Evolutionary conservation across 2,888 invertebrate genomes (phyloP).

Genomic region (Drosophila nr. medialis): DNA sequence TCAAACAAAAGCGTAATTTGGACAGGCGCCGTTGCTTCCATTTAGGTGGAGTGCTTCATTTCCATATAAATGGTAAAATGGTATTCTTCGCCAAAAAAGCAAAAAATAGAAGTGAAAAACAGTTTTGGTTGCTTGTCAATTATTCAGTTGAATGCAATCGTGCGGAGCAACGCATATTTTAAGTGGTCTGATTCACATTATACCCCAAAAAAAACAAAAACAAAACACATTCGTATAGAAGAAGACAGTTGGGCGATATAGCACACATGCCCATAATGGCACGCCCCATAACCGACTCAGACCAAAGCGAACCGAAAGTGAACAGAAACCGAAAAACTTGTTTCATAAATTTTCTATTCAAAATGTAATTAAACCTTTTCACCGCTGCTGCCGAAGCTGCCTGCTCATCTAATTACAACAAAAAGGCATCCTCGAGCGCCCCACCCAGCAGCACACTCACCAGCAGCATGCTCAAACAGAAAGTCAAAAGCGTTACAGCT

Average conservation of each 20-base stretch:
- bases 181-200: constrained; percentile 59
- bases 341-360: constrained; percentile 80
- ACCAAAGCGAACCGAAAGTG: constrained; percentile 34
- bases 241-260: constrained; percentile 56
- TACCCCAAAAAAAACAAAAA: constrained; percentile 8
- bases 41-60: constrained; percentile 3
- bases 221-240: background rate
- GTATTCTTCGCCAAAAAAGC: background rate
- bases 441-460: background rate
- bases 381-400: constrained; percentile 45
- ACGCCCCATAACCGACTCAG: constrained; percentile 26
- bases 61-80: background rate
- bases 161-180: constrained; percentile 45
- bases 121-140: constrained; percentile 54
- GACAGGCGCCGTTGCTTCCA: background rate
- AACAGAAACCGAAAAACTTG: constrained; percentile 73
- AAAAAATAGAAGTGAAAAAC: constrained; percentile 30
- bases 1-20: background rate
- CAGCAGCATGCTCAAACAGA: background rate
- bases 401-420: constrained; percentile 78
- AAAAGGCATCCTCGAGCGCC: constrained; percentile 56
- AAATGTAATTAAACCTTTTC: constrained; percentile 80
- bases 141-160: constrained; percentile 57
- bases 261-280: constrained; percentile 72
- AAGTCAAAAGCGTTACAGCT: constrained; percentile 25